Evolutionary conservation across 2,888 invertebrate species (phyloP).

Genomic region (Papilio demoleus): DNA sequence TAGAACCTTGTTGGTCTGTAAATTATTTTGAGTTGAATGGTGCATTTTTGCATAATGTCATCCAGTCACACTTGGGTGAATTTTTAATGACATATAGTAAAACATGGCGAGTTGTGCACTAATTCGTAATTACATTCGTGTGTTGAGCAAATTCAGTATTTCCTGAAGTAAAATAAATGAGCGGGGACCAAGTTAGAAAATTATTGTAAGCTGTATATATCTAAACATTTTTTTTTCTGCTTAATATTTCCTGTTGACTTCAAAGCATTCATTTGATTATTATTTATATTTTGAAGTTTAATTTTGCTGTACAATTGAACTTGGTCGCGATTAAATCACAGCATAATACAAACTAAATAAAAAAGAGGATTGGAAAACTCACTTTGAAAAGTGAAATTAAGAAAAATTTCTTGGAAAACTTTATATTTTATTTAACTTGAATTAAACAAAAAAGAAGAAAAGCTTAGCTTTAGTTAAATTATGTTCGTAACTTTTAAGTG

Average conservation of each 20-base stretch:
- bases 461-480: too few relatives aligned
- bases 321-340: too few relatives aligned
- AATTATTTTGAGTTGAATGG: background rate
- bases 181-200: slow-evolving; percentile 22
- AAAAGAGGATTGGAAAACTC: too few relatives aligned
- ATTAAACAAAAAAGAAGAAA: too few relatives aligned
- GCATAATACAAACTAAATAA: too few relatives aligned
- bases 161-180: slow-evolving; percentile 37
- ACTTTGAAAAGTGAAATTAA: too few relatives aligned
- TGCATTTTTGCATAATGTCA: slow-evolving; percentile 47
- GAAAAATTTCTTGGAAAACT: too few relatives aligned
- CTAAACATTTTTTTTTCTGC: background rate
- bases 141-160: slow-evolving; percentile 34
- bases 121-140: slow-evolving; percentile 68
- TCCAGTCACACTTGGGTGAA: slow-evolving; percentile 60
- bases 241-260: background rate
- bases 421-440: too few relatives aligned
- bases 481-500: too few relatives aligned
- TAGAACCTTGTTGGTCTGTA: background rate
- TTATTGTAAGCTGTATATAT: background rate
- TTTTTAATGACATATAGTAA: slow-evolving; percentile 59
- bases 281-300: too few relatives aligned
- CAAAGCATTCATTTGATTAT: background rate
- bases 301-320: too few relatives aligned
- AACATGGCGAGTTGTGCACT: slow-evolving; percentile 55